A percentile compares a stretch with the other conserved stretches of the same genome.
Conservation (phyloP, 1,140 invertebrate genomes). For the Drosophila ananassae region DNA sequence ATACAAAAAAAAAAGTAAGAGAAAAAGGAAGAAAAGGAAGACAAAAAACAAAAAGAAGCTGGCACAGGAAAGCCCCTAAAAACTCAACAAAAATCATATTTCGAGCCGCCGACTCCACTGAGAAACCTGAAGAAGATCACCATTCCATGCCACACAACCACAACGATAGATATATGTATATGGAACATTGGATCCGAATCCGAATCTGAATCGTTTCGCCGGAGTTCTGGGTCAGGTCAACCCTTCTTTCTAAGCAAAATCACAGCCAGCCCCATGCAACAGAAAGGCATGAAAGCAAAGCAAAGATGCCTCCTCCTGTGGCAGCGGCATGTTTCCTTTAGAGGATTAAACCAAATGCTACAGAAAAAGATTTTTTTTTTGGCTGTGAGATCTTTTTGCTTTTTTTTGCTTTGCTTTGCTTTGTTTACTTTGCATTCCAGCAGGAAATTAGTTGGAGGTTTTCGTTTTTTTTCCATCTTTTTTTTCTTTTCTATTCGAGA, state of each 20-base stretch:
- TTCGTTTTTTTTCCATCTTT: neutral
- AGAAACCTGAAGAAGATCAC: conserved; percentile 58
- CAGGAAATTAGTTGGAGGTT: conserved; percentile 41
- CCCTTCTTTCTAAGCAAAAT: conserved; percentile 64
- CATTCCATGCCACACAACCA: neutral
- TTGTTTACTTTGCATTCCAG: conserved; percentile 35
- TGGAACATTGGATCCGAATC: conserved; percentile 10
- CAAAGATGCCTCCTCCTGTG: conserved; percentile 27
- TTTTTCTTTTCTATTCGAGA: neutral
- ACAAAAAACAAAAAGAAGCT: conserved; percentile 33
- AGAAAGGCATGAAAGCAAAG: conserved; percentile 12
- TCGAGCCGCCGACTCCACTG: conserved; percentile 56
- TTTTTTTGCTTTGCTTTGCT: conserved; percentile 14
- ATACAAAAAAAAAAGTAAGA: conserved; percentile 10
- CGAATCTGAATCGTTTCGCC: conserved; percentile 7
- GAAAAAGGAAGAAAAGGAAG: conserved; percentile 15
- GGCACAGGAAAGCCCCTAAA: conserved; percentile 50
- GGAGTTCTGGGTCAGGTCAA: conserved; percentile 30
- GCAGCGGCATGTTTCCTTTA: conserved; percentile 76
- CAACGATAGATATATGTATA: too few relatives aligned
- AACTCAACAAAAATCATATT: conserved; percentile 58
- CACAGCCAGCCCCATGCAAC: conserved; percentile 1
- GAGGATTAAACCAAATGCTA: conserved; percentile 73
- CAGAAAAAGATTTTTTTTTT: conserved; percentile 59
- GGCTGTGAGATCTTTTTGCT: conserved; percentile 53